Base-by-base conservation (phyloP, 2,113 vertebrate genomes). In the Potamarius usumacintae region DNA sequence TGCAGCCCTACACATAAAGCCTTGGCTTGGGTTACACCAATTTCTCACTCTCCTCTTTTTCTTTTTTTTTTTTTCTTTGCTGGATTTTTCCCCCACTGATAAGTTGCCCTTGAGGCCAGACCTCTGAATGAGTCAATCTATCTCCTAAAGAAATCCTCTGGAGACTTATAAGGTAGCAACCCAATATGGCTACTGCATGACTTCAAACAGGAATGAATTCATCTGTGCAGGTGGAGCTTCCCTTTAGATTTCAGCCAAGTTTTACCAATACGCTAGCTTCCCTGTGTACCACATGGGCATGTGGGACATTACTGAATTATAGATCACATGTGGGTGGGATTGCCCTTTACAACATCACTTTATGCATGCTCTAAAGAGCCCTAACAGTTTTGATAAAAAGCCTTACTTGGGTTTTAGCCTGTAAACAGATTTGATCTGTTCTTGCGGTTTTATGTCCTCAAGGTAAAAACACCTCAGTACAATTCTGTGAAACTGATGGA, bases 11-110 rank as follows among this genome's bases (percentile, higher is more conserved):
- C 91, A 90, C 91, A 92, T 91, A 91, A 84, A 91, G 91, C 91
- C 92, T 91, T 85, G 88, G 91, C 90, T 95, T 92, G 91, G 91
- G 93, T 95, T 95, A 94, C 93, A 90, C 90, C 92, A 86, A 84
- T 89, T 93, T 91, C 92, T 92, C 74, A 87, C 77, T 86, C 22
- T 20, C 11, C 63, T 34, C 87, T 89, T 83, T 88, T 89, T 82
- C 87, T 91, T 67, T 82, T 67, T 82, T 85, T 90, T 84, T 69
- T 83, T 85, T 85, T 87, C 86, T 92, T 88, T 83, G 53, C 91
- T 92, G 85, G 91, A 91, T 89, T 89, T 85, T 89, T 91, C 87
- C 90, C 91, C 92, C 91, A 89, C 86, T 85, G 78, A 78, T 85
- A 22, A 88, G 90, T 15, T 82, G 63, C 85, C 84, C 87, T 62